Conservation (phyloP, 2,797 vertebrate species). For the Sebastiscus albofasciatus region DNA sequence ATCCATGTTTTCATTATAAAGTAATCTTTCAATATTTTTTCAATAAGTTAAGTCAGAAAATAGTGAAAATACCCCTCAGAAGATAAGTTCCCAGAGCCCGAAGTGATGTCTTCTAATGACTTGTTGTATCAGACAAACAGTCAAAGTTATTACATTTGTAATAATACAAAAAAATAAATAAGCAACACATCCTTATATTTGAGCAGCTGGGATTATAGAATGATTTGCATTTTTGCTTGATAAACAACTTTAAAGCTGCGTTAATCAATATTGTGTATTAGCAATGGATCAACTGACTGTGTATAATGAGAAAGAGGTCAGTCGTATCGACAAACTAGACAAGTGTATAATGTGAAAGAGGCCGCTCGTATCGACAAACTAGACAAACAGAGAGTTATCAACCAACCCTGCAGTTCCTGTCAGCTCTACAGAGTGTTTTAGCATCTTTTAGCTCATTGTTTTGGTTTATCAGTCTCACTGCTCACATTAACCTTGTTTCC, state of each 20-base stretch:
- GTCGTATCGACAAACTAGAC: neutral
- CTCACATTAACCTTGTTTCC: neutral
- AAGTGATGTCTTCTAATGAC: neutral
- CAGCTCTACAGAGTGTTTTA: neutral
- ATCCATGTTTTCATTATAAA: neutral
- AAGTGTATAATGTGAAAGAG: neutral
- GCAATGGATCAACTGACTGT: neutral
- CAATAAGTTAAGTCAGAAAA: neutral
- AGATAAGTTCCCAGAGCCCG: neutral
- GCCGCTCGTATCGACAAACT: neutral
- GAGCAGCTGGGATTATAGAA: neutral
- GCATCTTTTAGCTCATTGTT: neutral
- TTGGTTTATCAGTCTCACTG: neutral
- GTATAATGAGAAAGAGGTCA: neutral
- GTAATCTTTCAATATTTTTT: neutral
- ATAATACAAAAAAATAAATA: neutral
- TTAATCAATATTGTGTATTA: neutral
- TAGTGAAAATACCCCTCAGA: neutral
- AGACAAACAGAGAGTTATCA: neutral
- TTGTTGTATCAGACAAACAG: neutral
- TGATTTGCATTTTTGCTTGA: neutral
- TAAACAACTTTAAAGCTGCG: neutral
- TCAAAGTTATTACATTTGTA: neutral
- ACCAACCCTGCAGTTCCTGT: neutral
- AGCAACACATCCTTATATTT: neutral